Base-by-base conservation (phyloP, 2,113 vertebrate species). In the Coregonus clupeaformis region DNA sequence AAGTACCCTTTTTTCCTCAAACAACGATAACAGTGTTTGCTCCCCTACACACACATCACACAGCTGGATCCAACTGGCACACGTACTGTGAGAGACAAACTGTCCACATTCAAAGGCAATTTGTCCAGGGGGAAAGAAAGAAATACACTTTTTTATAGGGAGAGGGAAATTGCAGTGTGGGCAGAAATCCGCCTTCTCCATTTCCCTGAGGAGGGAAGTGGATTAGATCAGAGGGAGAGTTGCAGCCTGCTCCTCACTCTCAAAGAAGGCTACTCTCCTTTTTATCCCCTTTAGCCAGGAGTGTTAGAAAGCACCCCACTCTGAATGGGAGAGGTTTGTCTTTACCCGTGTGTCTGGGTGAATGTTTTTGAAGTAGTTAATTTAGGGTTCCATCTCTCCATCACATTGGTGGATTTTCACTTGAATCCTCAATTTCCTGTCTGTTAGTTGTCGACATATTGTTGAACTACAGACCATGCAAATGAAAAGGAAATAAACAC, bases 141-240 rank as follows among this genome's bases (percentile, higher is more conserved):
- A 77, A 86, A 81, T n/a, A n/a, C n/a, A n/a, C n/a, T n/a, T n/a
- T n/a, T n/a, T n/a, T n/a, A n/a, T 79, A 90, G 90, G 82, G 87
- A 90, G 89, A 88, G 88, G 91, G 92, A 93, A 93, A 92, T 92
- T 92, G 91, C 89, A 87, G 88, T 91, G 91, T 90, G 90, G 91
- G 91, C 90, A 92, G 90, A 92, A 93, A 91, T 90, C 84, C 84
- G 84, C 86, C 91, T 91, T 87, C 91, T 93, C 89, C 87, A 89
- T 92, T 93, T 94, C 92, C n/a, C 91, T 91, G 92, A 71, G 82
- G 88, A 91, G 92, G n/a, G 90, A 94, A 92, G 92, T 91, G 89
- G 89, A 91, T 91, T 91, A 90, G 89, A 91, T 89, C 77, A 82
- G 81, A 68, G 55, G 29, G 89, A 85, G 88, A 73, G 87, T 76